Base-by-base conservation (phyloP, 2,797 vertebrate species). In the Fundulus diaphanus region DNA sequence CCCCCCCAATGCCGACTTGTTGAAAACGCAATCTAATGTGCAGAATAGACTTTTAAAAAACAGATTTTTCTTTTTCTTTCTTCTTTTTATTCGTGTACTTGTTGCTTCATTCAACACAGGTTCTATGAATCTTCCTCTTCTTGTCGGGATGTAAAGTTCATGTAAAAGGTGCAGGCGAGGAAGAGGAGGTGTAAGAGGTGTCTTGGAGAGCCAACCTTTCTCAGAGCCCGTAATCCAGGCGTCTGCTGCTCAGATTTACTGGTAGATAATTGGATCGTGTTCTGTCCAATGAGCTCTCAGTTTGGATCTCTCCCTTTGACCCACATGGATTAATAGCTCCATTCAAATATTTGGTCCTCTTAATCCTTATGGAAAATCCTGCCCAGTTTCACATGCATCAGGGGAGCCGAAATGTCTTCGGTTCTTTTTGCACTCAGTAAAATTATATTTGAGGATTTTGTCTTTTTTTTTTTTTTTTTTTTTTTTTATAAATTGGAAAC, bases 231-330 rank as follows among this genome's bases (percentile, higher is more conserved):
- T 94, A 90, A 92, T 93, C 91, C 85, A 70, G 69, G 8, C 31
- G 82, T 54, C 74, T 67, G 65, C 73, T 85, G 79, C 42, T 81
- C 81, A 18, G 77, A 86, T 90, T 91, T 89, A 90, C 71, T 85
- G 24, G 0, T 73, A 80, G 78, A 81, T 92, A 91, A 92, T 92
- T 92, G 90, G 90, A 92, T 90, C 74, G 20, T 0, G 13, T 71
- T 59, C 74, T 44, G 72, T 80, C 90, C 90, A 92, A 80, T 91
- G 76, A 85, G 85, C 74, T 74, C 72, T 33, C 49, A 9, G 81
- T 80, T 46, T 69, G 74, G 80, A 84, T 77, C 79, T 73, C 54
- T 79, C 77, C 75, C 76, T 76, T 81, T 65, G 73, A 80, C 80
- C 74, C 57, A 24, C 75, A 71, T 74, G 82, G 83, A 90, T 89